Evolutionary conservation across 2,888 invertebrate genomes (phyloP).

Genomic region (Troides oblongomaculatus): DNA sequence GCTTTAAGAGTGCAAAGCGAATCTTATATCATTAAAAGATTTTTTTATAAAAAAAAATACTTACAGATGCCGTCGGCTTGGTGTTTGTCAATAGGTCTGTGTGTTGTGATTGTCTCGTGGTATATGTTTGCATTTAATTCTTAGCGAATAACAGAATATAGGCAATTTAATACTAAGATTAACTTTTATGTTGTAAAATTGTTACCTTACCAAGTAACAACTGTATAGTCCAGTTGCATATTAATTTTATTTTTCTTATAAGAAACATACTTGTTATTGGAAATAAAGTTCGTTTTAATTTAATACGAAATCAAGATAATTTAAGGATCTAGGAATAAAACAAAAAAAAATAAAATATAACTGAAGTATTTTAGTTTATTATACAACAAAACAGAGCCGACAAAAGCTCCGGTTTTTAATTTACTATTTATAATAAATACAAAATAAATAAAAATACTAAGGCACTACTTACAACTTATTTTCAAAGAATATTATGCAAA

Average conservation of each 20-base stretch:
- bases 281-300: background rate
- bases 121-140: conserved; percentile 9
- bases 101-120: conserved; percentile 27
- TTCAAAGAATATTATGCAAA: conserved; percentile 33
- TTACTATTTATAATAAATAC: conserved; percentile 5
- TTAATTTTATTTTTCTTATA: background rate
- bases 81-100: conserved; percentile 46
- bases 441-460: conserved; percentile 31
- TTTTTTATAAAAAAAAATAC: conserved; percentile 53
- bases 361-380: conserved; percentile 22
- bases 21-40: conserved; percentile 41
- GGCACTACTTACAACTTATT: conserved; percentile 32
- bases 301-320: background rate
- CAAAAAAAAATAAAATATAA: conserved; percentile 18
- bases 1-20: conserved; percentile 42
- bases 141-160: background rate
- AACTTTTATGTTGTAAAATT: background rate
- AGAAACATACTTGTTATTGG: background rate
- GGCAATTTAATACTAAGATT: background rate
- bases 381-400: background rate
- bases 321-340: conserved; percentile 1
- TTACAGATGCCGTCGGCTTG: conserved; percentile 60
- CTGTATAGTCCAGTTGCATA: background rate
- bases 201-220: background rate
- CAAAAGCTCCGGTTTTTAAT: background rate